Percentiles rank a stretch among this genome's conserved stretches.
phyloP scores from a whole-genome alignment of 2,113 vertebrate species.

The Stomatorhinus ivindoensis region DNA sequence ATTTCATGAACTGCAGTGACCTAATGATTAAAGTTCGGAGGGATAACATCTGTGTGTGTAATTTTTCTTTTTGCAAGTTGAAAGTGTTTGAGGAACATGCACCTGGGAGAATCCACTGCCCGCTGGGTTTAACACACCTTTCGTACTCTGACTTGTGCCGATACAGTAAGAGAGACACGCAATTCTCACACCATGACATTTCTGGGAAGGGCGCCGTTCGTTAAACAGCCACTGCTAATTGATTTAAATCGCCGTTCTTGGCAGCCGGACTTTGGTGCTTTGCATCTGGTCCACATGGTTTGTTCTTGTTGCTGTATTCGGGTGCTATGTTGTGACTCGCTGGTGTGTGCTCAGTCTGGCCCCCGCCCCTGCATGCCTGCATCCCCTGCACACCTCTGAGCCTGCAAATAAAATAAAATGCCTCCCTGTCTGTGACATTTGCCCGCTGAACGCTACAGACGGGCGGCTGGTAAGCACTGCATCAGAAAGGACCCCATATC shows the following conservation, averaged over 20 bases:
- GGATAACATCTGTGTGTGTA: slow-evolving; percentile 8
- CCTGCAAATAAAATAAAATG: neutral
- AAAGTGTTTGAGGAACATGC: slow-evolving; percentile 10
- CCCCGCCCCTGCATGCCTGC: neutral
- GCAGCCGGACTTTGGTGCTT: neutral
- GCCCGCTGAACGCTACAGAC: slow-evolving; percentile 16
- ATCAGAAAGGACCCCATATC: neutral
- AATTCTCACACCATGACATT: neutral
- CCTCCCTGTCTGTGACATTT: neutral
- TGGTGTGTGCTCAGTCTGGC: neutral
- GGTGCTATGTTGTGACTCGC: neutral
- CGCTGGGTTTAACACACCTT: neutral
- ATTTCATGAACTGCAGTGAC: neutral
- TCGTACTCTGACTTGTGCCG: neutral
- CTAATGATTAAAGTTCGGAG: slow-evolving; percentile 7
- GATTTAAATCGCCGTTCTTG: neutral
- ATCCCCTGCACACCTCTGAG: neutral
- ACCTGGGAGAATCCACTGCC: neutral
- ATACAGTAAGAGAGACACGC: neutral
- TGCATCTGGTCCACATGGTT: neutral
- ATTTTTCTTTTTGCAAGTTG: neutral
- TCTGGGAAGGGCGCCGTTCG: neutral
- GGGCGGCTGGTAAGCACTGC: slow-evolving; percentile 12
- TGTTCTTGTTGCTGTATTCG: neutral
- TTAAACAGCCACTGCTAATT: neutral